These are phyloP conservation scores for Palythoa grandiflora DNA, from an alignment of 92 coral and sea anemone species.

Conservation along the genomic window DNA sequence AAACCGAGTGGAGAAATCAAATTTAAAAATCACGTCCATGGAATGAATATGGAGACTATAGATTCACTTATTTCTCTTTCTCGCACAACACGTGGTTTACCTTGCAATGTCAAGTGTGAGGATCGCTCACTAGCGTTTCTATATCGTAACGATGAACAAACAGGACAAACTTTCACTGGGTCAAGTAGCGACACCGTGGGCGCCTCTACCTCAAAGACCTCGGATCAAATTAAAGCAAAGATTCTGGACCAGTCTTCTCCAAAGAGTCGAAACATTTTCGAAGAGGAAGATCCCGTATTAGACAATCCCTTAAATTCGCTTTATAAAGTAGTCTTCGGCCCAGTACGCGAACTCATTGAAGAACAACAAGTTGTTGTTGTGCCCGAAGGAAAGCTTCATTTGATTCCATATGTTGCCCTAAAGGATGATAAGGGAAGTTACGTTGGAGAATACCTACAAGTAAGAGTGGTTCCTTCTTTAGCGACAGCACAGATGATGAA, in stretches of 20 bases:
- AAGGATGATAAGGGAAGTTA: background rate
- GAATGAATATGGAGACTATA: background rate
- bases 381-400: background rate
- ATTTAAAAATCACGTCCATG: background rate
- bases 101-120: conserved; percentile 6
- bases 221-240: background rate
- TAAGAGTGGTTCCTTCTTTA: conserved; percentile 31
- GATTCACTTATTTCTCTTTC: background rate
- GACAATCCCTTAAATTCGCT: background rate
- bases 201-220: background rate
- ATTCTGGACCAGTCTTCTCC: background rate
- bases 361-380: background rate
- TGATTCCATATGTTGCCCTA: conserved; percentile 22
- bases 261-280: background rate
- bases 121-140: background rate
- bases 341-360: conserved; percentile 8
- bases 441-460: conserved; percentile 11
- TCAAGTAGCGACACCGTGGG: background rate
- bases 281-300: background rate
- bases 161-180: background rate
- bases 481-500: conserved; percentile 4
- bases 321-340: background rate
- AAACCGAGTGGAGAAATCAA: conserved; percentile 1
- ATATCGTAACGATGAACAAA: background rate
- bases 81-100: conserved; percentile 14